A percentile compares a stretch with the other conserved stretches of the same genome.
Conservation (phyloP, 2,797 vertebrate genomes). For the Pogoniulus pusillus region DNA sequence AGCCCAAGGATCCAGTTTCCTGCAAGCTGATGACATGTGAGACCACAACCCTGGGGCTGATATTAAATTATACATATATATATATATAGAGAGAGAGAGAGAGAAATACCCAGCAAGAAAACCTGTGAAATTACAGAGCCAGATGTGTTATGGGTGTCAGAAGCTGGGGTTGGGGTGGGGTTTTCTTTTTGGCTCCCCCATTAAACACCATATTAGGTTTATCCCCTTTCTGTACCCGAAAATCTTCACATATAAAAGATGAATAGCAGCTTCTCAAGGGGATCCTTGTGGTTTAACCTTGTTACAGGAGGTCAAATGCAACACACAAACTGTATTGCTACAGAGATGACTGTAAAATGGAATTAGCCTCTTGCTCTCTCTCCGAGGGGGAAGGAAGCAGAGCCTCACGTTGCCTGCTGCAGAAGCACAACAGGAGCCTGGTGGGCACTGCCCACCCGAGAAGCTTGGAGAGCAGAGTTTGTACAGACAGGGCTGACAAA, state of each 20-base stretch:
- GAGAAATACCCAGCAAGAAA: slow-evolving; percentile 77
- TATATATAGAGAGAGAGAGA: slow-evolving; percentile 48
- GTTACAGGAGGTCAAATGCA: slow-evolving; percentile 22
- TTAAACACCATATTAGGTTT: slow-evolving; percentile 72
- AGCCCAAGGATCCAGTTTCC: slow-evolving; percentile 87
- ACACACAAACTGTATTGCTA: slow-evolving; percentile 34
- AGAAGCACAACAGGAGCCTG: not conserved
- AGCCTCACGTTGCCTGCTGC: not conserved
- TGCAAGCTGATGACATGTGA: slow-evolving; percentile 83
- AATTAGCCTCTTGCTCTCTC: slow-evolving; percentile 47
- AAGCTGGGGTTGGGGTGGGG: slow-evolving; percentile 18
- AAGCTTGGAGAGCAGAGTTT: not conserved
- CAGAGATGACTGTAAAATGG: slow-evolving; percentile 58
- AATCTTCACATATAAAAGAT: slow-evolving; percentile 73
- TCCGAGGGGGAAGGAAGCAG: not conserved
- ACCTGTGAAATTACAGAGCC: slow-evolving; percentile 89
- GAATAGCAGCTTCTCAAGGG: slow-evolving; percentile 55
- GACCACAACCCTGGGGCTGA: slow-evolving; percentile 86
- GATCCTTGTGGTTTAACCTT: slow-evolving; percentile 60
- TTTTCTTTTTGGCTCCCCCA: slow-evolving; percentile 69
- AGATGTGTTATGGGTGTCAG: slow-evolving; percentile 83
- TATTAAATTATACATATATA: slow-evolving; percentile 71
- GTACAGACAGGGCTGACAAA: not conserved
- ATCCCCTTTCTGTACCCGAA: slow-evolving; percentile 70
- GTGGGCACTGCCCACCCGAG: accelerated